Conservation (phyloP, 2,113 vertebrate species). For the Semnornis frantzii region DNA sequence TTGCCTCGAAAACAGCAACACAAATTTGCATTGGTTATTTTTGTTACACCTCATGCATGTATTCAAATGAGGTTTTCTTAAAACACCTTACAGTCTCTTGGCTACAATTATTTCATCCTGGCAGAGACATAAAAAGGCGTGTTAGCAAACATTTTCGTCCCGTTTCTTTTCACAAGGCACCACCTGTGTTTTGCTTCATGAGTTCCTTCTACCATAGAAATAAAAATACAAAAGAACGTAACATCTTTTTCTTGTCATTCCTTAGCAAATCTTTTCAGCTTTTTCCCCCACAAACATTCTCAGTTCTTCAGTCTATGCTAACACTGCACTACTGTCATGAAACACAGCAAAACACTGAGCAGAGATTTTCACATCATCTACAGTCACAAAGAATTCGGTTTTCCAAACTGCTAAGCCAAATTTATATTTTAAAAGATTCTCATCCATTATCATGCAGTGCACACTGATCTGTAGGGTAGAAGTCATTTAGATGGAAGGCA, state of each 20-base stretch:
- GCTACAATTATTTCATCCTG: background rate
- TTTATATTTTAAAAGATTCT: background rate
- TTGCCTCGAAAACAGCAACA: background rate
- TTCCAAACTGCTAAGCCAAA: background rate
- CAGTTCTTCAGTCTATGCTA: background rate
- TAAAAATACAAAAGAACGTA: background rate
- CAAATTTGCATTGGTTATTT: background rate
- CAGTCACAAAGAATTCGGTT: accelerated
- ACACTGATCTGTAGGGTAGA: too few species aligned
- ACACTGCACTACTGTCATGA: background rate
- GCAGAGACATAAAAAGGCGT: background rate
- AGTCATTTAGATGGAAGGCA: accelerated
- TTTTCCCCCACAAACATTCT: background rate
- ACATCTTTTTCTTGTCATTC: background rate
- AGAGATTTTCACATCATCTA: background rate
- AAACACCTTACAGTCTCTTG: background rate
- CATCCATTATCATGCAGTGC: accelerated
- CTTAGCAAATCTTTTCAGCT: background rate
- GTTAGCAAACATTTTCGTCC: background rate
- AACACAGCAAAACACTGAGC: background rate
- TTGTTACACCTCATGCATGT: background rate
- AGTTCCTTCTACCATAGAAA: background rate
- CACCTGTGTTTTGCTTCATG: background rate
- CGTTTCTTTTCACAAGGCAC: background rate
- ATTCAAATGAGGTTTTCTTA: background rate